A percentile compares a stretch with the other conserved stretches of the same genome.
Evolutionary conservation across 2,113 vertebrate species (phyloP).

Genomic region (Gallinago media): DNA sequence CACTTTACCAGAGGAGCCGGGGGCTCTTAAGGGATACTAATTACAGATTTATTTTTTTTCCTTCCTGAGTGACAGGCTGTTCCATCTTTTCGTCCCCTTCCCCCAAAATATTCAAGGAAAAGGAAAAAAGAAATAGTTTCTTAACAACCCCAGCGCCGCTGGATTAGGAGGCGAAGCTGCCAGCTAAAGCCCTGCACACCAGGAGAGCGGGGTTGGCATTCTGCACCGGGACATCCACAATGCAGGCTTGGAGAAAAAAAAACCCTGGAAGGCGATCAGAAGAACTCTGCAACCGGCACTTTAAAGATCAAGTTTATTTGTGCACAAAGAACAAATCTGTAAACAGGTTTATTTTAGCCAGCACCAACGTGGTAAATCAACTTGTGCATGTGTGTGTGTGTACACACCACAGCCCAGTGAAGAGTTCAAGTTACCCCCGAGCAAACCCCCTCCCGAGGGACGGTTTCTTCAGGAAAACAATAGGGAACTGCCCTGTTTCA

Average conservation of each 20-base stretch:
- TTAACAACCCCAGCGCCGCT: neutral
- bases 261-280: neutral
- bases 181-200: neutral
- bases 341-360: constrained; percentile 20
- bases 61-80: constrained; percentile 35
- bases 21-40: constrained; percentile 37
- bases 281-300: neutral
- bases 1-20: constrained; percentile 71
- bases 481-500: neutral
- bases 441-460: neutral
- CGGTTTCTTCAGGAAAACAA: neutral
- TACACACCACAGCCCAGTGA: neutral
- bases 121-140: neutral
- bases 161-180: neutral
- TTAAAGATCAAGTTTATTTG: constrained; percentile 16
- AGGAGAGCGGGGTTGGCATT: neutral
- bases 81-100: neutral
- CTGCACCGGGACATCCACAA: neutral
- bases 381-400: neutral
- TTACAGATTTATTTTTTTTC: neutral
- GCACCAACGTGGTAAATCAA: neutral
- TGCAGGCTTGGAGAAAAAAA: neutral
- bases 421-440: neutral
- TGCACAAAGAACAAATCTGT: constrained; percentile 9
- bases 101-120: neutral